Percentiles rank a stretch among this genome's conserved stretches.
Conservation (phyloP, 1,140 invertebrate species). For the Microplitis demolitor region DNA sequence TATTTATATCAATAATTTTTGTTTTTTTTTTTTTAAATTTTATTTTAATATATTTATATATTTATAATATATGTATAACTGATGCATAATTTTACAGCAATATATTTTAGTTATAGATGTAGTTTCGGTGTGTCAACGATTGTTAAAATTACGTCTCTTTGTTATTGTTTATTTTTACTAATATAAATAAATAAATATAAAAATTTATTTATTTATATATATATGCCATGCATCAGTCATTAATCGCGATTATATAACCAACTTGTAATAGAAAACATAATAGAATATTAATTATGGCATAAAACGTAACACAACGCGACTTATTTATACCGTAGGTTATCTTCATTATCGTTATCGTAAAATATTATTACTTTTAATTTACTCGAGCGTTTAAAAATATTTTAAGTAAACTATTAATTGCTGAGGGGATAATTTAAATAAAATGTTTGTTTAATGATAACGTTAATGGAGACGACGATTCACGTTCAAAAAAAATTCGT, state of each 20-base stretch:
- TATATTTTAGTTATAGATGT: slow-evolving; percentile 40
- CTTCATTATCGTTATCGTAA: slow-evolving; percentile 7
- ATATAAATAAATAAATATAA: neutral
- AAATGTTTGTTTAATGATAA: neutral
- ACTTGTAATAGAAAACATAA: slow-evolving; percentile 25
- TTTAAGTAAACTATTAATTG: neutral
- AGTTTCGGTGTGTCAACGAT: slow-evolving; percentile 13
- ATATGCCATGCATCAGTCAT: slow-evolving; percentile 28
- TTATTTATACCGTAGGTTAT: slow-evolving; percentile 12
- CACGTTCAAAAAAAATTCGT: no score
- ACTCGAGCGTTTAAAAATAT: neutral
- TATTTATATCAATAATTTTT: slow-evolving; percentile 33
- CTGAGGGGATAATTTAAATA: neutral
- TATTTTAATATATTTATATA: slow-evolving; percentile 21
- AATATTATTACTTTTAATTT: neutral
- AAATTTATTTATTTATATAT: slow-evolving; percentile 14
- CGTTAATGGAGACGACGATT: slow-evolving; percentile 32
- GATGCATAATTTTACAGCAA: slow-evolving; percentile 51
- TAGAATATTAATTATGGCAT: slow-evolving; percentile 35
- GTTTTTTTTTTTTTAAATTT: no score
- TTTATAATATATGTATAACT: slow-evolving; percentile 43
- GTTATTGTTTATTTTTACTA: neutral
- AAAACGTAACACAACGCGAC: slow-evolving; percentile 30
- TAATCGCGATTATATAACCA: slow-evolving; percentile 24
- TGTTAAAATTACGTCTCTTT: slow-evolving; percentile 10